These are phyloP conservation scores for Promerops cafer DNA, from an alignment of 2,113 vertebrate species.

Conservation along the genomic window DNA sequence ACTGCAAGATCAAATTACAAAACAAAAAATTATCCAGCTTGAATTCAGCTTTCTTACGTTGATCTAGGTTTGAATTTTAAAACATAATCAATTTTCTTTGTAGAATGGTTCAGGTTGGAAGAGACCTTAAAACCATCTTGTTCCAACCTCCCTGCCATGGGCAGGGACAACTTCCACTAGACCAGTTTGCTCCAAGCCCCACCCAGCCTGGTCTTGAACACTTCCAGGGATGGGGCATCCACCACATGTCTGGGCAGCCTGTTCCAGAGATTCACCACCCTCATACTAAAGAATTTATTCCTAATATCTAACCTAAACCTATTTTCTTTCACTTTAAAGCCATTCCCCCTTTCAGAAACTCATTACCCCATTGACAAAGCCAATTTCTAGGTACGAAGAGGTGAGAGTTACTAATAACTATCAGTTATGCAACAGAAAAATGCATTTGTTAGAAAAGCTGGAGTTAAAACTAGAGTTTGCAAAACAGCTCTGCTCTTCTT, in stretches of 20 bases:
- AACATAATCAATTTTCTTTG: not conserved
- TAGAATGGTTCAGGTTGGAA: not conserved
- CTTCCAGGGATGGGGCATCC: not conserved
- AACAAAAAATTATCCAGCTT: not conserved
- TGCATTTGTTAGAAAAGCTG: not conserved
- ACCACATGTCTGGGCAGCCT: not conserved
- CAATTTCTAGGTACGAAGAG: not conserved
- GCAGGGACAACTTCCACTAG: not conserved
- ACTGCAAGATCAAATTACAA: not conserved
- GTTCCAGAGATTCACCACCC: not conserved
- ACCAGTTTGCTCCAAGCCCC: not conserved
- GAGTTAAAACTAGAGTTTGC: not conserved
- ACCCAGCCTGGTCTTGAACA: not conserved
- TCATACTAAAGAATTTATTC: not conserved
- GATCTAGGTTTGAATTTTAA: not conserved
- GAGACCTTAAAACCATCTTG: not conserved
- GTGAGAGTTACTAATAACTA: not conserved
- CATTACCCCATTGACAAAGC: not conserved
- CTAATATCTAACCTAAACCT: not conserved
- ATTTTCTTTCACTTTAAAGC: not conserved
- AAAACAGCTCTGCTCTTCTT: not conserved
- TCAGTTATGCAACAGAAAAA: not conserved
- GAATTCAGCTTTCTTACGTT: not conserved
- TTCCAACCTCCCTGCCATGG: not conserved
- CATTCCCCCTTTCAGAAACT: not conserved